Conservation (phyloP, 2,113 vertebrate species). For the Raja brachyura region DNA sequence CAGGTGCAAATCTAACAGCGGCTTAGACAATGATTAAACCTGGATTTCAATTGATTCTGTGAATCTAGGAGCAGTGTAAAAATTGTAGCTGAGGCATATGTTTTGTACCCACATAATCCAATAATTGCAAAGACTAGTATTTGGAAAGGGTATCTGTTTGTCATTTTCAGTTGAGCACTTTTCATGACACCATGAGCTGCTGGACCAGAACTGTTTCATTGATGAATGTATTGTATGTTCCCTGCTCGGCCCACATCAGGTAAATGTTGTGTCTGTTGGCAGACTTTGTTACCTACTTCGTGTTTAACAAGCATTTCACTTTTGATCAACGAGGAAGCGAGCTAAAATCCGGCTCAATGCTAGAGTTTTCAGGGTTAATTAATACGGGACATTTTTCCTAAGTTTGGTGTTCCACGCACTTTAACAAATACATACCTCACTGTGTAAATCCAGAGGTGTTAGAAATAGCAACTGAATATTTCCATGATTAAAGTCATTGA, state of each 20-base stretch:
- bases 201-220: background rate
- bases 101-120: background rate
- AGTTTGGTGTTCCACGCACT: conserved; percentile 63
- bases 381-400: conserved; percentile 47
- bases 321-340: conserved; percentile 46
- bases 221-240: background rate
- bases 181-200: background rate
- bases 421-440: background rate
- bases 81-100: background rate
- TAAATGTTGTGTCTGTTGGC: conserved; percentile 45
- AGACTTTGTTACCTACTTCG: conserved; percentile 39
- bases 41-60: background rate
- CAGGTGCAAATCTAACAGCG: background rate
- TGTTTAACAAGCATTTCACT: conserved; percentile 24
- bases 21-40: background rate
- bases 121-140: background rate
- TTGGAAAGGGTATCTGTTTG: background rate
- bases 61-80: background rate
- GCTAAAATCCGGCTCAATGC: conserved; percentile 47
- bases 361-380: conserved; percentile 56
- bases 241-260: background rate
- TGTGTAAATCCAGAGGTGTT: background rate
- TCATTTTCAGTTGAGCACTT: background rate
- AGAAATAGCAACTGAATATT: conserved; percentile 7
- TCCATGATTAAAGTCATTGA: too few species aligned